These are phyloP conservation scores for Pammene aurita DNA, from an alignment of 2,888 invertebrate species.

Conservation along the genomic window DNA sequence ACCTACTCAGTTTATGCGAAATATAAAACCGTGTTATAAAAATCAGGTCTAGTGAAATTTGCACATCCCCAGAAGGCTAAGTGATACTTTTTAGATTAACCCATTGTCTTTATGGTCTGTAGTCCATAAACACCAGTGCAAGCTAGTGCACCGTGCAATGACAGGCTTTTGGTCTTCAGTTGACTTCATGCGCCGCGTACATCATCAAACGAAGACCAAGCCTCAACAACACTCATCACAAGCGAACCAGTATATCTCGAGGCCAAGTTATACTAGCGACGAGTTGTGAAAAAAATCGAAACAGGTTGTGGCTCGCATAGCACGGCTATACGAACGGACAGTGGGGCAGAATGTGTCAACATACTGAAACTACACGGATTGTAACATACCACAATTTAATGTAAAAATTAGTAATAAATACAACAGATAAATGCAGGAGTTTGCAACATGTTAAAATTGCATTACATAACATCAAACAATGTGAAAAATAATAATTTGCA, in stretches of 20 bases:
- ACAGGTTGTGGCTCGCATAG: neutral
- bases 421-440: slow-evolving; percentile 87
- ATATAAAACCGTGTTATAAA: no score
- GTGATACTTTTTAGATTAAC: no score
- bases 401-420: slow-evolving; percentile 88
- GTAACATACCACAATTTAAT: slow-evolving; percentile 89
- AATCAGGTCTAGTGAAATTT: neutral
- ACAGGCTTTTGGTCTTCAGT: neutral
- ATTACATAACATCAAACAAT: slow-evolving; percentile 84
- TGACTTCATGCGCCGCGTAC: neutral
- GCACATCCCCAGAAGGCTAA: no score
- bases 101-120: slow-evolving; percentile 1
- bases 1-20: no score
- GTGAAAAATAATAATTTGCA: slow-evolving; percentile 82
- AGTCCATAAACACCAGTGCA: neutral
- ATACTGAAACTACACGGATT: slow-evolving; percentile 82
- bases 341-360: slow-evolving; percentile 69
- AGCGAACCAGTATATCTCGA: neutral
- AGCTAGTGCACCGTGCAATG: neutral
- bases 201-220: slow-evolving; percentile 1
- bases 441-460: slow-evolving; percentile 84
- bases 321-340: slow-evolving; percentile 49
- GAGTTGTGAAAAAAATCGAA: neutral
- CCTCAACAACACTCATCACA: neutral
- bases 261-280: neutral